These are phyloP conservation scores for Orestias chungarensis DNA, from an alignment of 2,797 vertebrate genomes.

Conservation along the genomic window DNA sequence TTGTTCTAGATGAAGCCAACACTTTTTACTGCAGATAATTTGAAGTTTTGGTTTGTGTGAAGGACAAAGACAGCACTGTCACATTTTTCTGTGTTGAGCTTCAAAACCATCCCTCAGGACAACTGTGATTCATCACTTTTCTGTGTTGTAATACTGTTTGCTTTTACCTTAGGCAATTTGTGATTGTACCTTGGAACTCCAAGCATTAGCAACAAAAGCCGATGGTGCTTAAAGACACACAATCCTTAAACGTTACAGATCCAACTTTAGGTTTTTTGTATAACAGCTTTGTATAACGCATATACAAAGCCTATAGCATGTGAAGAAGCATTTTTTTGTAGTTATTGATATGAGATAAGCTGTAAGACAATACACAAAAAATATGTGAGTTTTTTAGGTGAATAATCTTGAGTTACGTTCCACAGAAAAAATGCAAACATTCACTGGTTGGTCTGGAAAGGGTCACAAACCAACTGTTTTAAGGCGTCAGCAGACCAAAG, in stretches of 20 bases:
- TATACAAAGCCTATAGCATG: no score
- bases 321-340: no score
- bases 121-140: neutral
- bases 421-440: no score
- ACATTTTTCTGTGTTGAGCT: neutral
- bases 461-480: no score
- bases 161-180: neutral
- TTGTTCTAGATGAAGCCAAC: slow-evolving; percentile 15
- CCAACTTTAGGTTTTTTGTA: neutral
- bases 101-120: neutral
- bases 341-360: no score
- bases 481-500: no score
- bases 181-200: neutral
- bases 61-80: neutral
- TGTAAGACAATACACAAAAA: no score
- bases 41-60: slow-evolving; percentile 6
- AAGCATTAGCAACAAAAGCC: neutral
- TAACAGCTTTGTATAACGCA: no score
- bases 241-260: neutral
- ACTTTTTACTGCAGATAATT: neutral
- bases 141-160: neutral
- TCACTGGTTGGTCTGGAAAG: no score
- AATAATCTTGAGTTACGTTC: no score
- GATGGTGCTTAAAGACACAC: neutral
- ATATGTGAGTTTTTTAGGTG: no score